phyloP scores from a whole-genome alignment of 1,140 invertebrate species.

The Platorchestia sp. region DNA sequence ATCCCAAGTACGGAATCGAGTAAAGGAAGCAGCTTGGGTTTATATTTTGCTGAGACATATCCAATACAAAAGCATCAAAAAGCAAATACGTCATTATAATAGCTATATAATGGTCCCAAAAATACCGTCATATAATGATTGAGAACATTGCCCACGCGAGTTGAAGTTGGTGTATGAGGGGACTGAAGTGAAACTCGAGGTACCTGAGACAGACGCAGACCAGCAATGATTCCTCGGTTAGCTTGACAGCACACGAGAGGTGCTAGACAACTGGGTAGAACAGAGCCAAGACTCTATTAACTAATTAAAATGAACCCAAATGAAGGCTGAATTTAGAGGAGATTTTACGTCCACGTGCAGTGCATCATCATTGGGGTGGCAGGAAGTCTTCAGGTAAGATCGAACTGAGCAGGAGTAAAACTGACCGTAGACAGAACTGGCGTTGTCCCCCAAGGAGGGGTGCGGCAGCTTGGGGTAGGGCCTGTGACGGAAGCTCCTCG shows the following conservation, averaged over 20 bases:
- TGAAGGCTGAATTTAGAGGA: neutral
- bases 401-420: neutral
- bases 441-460: conserved; percentile 31
- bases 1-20: neutral
- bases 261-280: neutral
- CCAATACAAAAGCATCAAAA: neutral
- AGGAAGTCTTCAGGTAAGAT: neutral
- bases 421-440: neutral
- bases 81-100: neutral
- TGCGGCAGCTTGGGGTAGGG: conserved; percentile 61
- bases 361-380: neutral
- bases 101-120: neutral
- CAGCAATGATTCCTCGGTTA: neutral
- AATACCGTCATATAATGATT: neutral
- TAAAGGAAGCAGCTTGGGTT: neutral
- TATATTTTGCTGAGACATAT: neutral
- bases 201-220: neutral
- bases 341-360: neutral
- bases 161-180: neutral
- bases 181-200: neutral
- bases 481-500: conserved; percentile 64
- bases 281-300: neutral
- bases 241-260: no score
- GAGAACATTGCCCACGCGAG: neutral
- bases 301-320: neutral